phyloP scores from a whole-genome alignment of 2,113 vertebrate species.

The Poeciliopsis retropinna region DNA sequence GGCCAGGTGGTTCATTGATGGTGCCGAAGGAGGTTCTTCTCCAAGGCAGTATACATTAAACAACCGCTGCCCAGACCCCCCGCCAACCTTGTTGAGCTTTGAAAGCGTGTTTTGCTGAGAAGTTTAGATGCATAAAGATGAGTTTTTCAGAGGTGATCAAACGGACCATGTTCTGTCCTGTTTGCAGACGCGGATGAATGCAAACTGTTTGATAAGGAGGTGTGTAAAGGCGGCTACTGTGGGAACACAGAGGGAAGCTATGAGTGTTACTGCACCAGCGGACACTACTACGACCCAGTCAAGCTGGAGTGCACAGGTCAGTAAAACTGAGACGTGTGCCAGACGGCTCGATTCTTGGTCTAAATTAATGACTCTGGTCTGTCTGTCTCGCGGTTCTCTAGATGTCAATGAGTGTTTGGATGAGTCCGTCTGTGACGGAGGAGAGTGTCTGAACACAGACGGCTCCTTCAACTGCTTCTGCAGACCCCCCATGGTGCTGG shows the following conservation, averaged over 20 bases:
- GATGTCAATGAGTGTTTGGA: slow-evolving; percentile 95
- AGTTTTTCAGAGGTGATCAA: not conserved
- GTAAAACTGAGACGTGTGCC: not conserved
- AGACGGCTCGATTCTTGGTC: not conserved
- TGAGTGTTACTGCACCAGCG: slow-evolving; percentile 96
- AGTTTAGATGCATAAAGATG: not conserved
- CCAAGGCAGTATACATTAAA: not conserved
- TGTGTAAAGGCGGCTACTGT: slow-evolving; percentile 97
- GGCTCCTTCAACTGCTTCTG: slow-evolving; percentile 95
- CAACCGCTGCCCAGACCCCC: too few species aligned
- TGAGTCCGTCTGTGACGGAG: slow-evolving; percentile 86
- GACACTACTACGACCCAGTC: slow-evolving; percentile 91
- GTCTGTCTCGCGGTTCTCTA: slow-evolving; percentile 51
- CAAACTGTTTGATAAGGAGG: slow-evolving; percentile 89
- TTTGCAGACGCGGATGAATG: slow-evolving; percentile 94
- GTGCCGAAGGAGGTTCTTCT: too few species aligned
- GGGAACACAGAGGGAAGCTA: slow-evolving; percentile 87
- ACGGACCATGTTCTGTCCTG: slow-evolving; percentile 15
- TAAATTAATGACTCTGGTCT: not conserved
- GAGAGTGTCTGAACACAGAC: slow-evolving; percentile 90
- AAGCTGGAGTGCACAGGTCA: slow-evolving; percentile 93
- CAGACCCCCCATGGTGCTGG: slow-evolving; percentile 86
- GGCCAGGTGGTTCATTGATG: too few species aligned
- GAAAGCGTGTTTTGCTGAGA: not conserved
- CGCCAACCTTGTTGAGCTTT: too few species aligned